Evolutionary conservation across 1,140 invertebrate genomes (phyloP).

Genomic region (Latrodectus geometricus): DNA sequence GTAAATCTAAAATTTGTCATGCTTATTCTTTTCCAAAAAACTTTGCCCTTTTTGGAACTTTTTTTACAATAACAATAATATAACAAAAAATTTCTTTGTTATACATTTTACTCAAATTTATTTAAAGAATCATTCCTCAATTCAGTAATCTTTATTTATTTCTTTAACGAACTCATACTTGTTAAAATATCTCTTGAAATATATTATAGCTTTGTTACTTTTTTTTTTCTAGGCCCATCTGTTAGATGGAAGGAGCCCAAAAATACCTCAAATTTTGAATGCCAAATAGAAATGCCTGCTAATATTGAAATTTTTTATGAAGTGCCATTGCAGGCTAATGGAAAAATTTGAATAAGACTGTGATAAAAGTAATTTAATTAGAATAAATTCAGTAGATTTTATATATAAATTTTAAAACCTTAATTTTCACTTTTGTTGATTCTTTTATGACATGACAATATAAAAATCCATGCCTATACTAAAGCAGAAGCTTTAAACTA

Average conservation of each 20-base stretch:
- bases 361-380: too few relatives aligned
- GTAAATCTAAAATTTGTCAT: too few relatives aligned
- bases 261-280: slow-evolving; percentile 11
- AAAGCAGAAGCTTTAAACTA: too few relatives aligned
- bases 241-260: slow-evolving; percentile 12
- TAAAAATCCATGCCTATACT: too few relatives aligned
- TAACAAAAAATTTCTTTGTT: not conserved
- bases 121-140: not conserved
- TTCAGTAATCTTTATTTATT: not conserved
- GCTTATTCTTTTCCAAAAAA: too few relatives aligned
- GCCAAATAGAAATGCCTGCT: slow-evolving; percentile 28
- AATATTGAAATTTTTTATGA: not conserved
- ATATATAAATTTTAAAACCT: too few relatives aligned
- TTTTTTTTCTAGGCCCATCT: slow-evolving; percentile 15
- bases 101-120: not conserved
- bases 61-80: not conserved
- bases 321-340: too few relatives aligned
- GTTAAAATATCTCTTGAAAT: not conserved
- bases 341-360: too few relatives aligned
- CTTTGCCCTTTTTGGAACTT: not conserved
- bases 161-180: not conserved
- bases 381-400: too few relatives aligned
- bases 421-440: too few relatives aligned
- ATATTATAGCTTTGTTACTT: not conserved
- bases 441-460: too few relatives aligned